Evolutionary conservation across 2,113 vertebrate species (phyloP).

Genomic region (Bungarus multicinctus): DNA sequence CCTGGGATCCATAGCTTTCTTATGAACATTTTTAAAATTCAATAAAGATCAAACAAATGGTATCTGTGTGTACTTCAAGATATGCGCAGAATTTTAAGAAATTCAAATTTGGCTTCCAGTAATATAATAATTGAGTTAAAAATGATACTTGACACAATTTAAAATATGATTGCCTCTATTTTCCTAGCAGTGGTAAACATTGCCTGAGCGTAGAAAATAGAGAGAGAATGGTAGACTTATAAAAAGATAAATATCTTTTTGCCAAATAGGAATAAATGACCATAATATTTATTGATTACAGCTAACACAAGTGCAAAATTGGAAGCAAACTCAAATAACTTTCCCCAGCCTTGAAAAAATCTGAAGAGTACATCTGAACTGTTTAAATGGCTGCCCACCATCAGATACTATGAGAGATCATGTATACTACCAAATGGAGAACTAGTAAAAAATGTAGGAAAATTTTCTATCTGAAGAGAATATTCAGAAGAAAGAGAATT

Average conservation of each 20-base stretch:
- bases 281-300: neutral
- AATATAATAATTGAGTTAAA: neutral
- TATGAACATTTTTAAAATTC: conserved; percentile 36
- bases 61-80: conserved; percentile 4
- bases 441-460: neutral
- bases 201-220: neutral
- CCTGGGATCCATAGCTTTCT: conserved; percentile 22
- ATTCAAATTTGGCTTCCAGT: neutral
- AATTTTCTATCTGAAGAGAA: neutral
- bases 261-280: neutral
- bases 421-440: neutral
- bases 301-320: neutral
- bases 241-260: neutral
- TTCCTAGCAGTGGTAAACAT: neutral
- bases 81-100: neutral
- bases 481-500: neutral
- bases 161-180: neutral
- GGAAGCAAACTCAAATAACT: neutral
- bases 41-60: conserved; percentile 32
- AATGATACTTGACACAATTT: neutral
- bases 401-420: neutral
- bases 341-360: neutral
- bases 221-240: neutral
- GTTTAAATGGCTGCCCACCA: neutral
- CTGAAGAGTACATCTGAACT: neutral